Evolutionary conservation across 2,113 vertebrate genomes (phyloP), one percentile per base, ranked within the genome.

Genomic region (Sprattus sprattus): DNA sequence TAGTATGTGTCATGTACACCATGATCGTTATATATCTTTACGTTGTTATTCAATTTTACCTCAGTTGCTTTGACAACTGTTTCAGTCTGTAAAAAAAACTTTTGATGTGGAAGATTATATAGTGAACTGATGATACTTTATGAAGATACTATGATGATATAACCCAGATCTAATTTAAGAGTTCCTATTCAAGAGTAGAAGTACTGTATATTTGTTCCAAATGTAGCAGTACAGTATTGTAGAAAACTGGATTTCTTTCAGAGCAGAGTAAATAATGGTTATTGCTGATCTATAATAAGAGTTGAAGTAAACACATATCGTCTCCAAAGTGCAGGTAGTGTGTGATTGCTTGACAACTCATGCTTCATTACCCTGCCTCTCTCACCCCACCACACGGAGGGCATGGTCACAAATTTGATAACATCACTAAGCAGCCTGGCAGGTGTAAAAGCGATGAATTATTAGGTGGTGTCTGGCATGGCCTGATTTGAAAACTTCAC

Each of bases 21-120:
- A 16, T 44, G 71, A 16, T 32, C 64, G 28, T 67, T n/a, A 11
- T 25, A 3, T 6, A 22, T 28, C 71, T 44, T 11, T 78, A 28
- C 44, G 32, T 28, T 78, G 25, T 78, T 10, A 3, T 39, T 39
- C 9, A 25, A n/a, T 64, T 64, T 64, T 3, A 11, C 10, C 11
- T 67, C 64, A 67, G 64, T 28, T 78, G 71, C 71, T 78, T 32
- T 78, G 71, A 78, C 71, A 44, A 78, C 28, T 78, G 71, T 44
- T 15, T 78, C 71, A 78, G 28, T 15, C 9, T 39, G 32, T 15
- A 5, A 78, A 78, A 75, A 57, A 71, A 28, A 25, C 7, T 39
- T 11, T 32, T 28, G 71, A 15, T 78, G 28, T 78, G 71, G 1
- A 39, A 39, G 39, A 54, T 71, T 25, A 71, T 25, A 71, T 11